Evolutionary conservation across 2,113 vertebrate species (phyloP).

Genomic region (Pipra filicauda): DNA sequence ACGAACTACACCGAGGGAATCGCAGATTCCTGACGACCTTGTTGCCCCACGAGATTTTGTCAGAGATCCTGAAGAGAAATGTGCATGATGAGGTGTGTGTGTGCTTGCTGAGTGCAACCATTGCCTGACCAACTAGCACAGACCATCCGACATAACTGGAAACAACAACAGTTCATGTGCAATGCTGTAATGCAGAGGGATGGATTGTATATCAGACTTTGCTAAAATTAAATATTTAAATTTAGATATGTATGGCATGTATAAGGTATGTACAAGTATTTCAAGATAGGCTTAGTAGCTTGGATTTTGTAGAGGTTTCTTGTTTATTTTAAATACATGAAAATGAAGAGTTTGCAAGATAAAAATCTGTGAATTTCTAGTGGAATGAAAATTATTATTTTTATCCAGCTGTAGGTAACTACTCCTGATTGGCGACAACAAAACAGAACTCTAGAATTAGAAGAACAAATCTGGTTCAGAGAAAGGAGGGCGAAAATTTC

Average conservation of each 20-base stretch:
- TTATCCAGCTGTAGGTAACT: neutral
- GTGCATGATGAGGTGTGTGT: neutral
- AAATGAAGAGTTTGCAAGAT: neutral
- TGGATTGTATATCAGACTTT: neutral
- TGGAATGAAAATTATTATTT: neutral
- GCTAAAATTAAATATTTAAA: neutral
- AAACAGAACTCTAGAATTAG: neutral
- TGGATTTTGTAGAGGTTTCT: neutral
- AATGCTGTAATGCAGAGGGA: neutral
- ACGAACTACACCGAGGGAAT: neutral
- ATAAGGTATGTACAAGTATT: neutral
- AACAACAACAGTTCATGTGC: neutral
- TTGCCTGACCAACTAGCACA: neutral
- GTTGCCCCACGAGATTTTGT: neutral
- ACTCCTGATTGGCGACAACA: neutral
- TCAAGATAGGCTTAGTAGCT: neutral
- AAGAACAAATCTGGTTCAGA: neutral
- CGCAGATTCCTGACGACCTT: neutral
- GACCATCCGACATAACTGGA: neutral
- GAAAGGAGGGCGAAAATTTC: neutral
- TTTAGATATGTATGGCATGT: neutral
- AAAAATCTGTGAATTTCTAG: neutral
- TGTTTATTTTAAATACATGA: neutral
- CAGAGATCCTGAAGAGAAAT: neutral
- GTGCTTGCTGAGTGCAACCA: neutral